Conservation (phyloP, 2,113 vertebrate genomes). For the Rissa tridactyla region DNA sequence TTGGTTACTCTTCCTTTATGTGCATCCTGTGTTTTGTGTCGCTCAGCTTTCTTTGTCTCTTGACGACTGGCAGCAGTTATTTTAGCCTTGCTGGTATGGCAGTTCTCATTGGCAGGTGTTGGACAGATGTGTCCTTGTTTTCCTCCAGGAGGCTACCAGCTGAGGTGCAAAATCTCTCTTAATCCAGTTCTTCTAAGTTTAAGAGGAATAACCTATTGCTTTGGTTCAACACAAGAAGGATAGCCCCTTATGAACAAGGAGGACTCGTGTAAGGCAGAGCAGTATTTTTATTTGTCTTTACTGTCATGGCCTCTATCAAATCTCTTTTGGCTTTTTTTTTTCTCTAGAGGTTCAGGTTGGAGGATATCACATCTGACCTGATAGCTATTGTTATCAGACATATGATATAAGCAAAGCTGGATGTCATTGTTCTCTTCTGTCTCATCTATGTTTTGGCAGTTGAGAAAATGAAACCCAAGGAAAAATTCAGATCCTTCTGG, state of each 20-base stretch:
- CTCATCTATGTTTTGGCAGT: neutral
- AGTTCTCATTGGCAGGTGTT: neutral
- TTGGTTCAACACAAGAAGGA: neutral
- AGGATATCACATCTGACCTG: neutral
- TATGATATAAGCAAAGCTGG: neutral
- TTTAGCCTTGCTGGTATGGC: neutral
- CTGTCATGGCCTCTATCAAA: neutral
- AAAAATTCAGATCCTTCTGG: neutral
- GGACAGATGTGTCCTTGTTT: neutral
- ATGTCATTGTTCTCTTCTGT: neutral
- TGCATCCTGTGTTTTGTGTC: neutral
- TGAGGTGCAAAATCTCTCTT: neutral
- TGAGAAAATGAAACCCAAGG: neutral
- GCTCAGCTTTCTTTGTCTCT: neutral
- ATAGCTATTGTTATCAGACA: neutral
- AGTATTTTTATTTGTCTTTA: neutral
- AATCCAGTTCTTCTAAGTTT: neutral
- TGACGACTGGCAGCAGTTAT: neutral
- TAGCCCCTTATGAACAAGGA: neutral
- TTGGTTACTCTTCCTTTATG: neutral
- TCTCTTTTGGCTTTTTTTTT: accelerated
- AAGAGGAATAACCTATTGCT: neutral
- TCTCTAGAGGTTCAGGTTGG: neutral
- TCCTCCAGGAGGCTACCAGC: neutral
- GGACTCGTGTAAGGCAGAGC: neutral